Evolutionary conservation across 1,140 invertebrate species (phyloP).

Genomic region (Amyelois transitella): DNA sequence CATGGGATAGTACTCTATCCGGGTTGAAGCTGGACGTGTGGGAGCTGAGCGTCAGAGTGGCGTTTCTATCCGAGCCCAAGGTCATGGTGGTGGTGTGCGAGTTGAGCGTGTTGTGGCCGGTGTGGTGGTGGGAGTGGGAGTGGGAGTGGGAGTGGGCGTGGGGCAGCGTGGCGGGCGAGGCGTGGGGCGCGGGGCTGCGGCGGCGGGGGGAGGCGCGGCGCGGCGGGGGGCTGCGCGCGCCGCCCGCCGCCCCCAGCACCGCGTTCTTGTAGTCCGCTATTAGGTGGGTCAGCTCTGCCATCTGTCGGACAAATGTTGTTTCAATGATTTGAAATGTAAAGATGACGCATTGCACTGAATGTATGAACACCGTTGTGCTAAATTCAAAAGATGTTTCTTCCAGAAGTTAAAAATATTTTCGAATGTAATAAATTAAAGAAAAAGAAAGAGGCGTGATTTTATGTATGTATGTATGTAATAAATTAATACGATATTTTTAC

Average conservation of each 20-base stretch:
- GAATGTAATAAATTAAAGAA: too few relatives aligned
- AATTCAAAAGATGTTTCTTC: neutral
- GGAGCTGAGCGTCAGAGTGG: conserved; percentile 57
- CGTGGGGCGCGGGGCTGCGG: conserved; percentile 43
- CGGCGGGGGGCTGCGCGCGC: conserved; percentile 87
- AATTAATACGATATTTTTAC: too few relatives aligned
- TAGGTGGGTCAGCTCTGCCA: conserved; percentile 90
- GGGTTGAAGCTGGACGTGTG: conserved; percentile 68
- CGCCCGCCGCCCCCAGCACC: conserved; percentile 74
- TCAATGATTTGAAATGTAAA: neutral
- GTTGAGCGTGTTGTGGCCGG: conserved; percentile 74
- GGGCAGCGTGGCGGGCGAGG: conserved; percentile 53
- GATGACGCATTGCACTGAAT: too few relatives aligned
- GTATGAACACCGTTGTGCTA: too few relatives aligned
- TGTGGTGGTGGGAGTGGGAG: conserved; percentile 56
- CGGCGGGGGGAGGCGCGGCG: conserved; percentile 81
- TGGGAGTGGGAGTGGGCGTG: conserved; percentile 37
- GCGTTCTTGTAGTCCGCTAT: conserved; percentile 98
- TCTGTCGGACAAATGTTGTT: conserved; percentile 73
- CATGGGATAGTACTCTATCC: conserved; percentile 64
- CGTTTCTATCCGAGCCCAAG: conserved; percentile 55
- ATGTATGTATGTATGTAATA: too few relatives aligned
- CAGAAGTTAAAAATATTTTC: too few relatives aligned
- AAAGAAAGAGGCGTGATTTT: too few relatives aligned
- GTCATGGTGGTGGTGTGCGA: conserved; percentile 71